Evolutionary conservation across 2,888 invertebrate species (phyloP), one percentile per base, ranked within the genome.

Genomic region (Pyrochroa serraticornis): DNA sequence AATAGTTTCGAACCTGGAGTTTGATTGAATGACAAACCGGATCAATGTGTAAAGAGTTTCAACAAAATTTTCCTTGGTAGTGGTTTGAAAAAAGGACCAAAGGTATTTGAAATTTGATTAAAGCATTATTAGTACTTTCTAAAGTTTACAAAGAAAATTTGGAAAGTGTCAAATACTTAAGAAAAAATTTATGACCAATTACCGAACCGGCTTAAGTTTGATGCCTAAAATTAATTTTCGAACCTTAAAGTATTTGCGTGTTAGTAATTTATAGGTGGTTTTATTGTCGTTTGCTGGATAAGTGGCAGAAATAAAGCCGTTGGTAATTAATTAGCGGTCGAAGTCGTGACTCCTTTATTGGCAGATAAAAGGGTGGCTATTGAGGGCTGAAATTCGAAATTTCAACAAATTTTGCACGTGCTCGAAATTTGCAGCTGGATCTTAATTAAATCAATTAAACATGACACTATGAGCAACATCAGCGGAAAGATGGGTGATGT

Each of bases 401-500:
- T 34, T 12, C 31, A 36, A 12, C 39, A 47, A 52, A 41, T 58
- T 58, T 52, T 47, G 52, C 51, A 58, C 58, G 50, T 59, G 59
- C 45, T 35, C 10, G 34, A 42, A 49, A 36, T 58, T 54, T 37
- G 38, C 41, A 53, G 49, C 44, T 55, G 43, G 43, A 46, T 53
- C 53, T 51, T 59, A 55, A 59, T 59, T 59, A 47, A 59, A 59
- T 59, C 59, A 59, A 59, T 59, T 59, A 59, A 51, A 59, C 55
- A 42, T 51, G 55, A 43, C 45, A 45, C 50, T 36, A 50, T 43
- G 48, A 50, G 41, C 59, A 59, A 41, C 43, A 32, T 37, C 33
- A 41, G 10, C 30, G 45, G 33, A 39, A 54, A 59, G 55, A 49
- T 59, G 54, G 45, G 34, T 58, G 44, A 54, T 55, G 50, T 59